These are phyloP conservation scores for Thomomys bottae DNA, from an alignment of 2,113 vertebrate genomes.

Conservation along the genomic window DNA sequence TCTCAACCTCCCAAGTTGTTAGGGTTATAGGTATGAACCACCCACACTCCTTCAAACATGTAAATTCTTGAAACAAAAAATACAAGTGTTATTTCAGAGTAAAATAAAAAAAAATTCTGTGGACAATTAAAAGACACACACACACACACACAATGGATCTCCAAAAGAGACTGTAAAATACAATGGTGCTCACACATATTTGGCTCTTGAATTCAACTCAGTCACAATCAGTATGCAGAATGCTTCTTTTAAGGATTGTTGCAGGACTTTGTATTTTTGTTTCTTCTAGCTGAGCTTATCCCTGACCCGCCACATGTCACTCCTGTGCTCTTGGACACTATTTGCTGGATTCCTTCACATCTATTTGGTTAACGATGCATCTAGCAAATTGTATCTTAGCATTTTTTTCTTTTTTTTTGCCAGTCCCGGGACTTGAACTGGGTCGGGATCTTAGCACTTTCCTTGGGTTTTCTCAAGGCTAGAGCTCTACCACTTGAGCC, in stretches of 20 bases:
- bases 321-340: not conserved
- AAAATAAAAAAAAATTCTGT: not conserved
- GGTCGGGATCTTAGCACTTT: too few relatives aligned
- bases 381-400: not conserved
- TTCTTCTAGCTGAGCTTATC: not conserved
- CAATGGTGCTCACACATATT: not conserved
- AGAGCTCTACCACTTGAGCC: too few relatives aligned
- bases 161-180: not conserved
- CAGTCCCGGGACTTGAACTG: too few relatives aligned
- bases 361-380: not conserved
- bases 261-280: not conserved
- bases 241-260: not conserved
- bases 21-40: too few relatives aligned
- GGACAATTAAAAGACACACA: not conserved
- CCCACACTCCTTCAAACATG: too few relatives aligned
- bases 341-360: not conserved
- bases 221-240: not conserved
- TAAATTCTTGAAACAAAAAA: slow-evolving; percentile 38
- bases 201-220: not conserved
- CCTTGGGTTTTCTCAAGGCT: too few relatives aligned
- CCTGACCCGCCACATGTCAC: not conserved
- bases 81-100: not conserved
- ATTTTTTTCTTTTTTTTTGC: not conserved
- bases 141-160: not conserved
- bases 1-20: too few relatives aligned